Evolutionary conservation across 64 coral and sea anemone genomes (phyloP).

Genomic region (Acropora tenuis): DNA sequence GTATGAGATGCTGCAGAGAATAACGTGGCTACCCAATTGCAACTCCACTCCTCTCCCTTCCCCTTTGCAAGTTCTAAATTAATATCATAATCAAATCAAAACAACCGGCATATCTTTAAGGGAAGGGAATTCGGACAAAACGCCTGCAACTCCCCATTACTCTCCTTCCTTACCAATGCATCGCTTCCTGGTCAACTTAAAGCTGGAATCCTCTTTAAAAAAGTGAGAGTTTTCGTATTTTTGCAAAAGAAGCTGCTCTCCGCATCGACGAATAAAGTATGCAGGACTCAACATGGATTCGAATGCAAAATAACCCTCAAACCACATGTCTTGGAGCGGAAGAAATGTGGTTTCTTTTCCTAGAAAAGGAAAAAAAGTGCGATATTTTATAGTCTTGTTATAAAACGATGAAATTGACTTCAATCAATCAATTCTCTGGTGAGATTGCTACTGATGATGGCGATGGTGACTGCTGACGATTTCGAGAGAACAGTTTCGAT

Average conservation of each 20-base stretch:
- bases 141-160: no score
- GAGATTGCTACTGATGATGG: no score
- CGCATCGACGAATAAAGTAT: conserved; percentile 79
- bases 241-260: conserved; percentile 80
- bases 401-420: background rate
- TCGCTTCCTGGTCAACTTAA: conserved; percentile 78
- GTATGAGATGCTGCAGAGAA: no score
- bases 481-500: no score
- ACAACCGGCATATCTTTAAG: no score
- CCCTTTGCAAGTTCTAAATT: no score
- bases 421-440: no score
- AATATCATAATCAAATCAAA: no score
- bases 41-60: no score
- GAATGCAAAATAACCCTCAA: conserved; percentile 80
- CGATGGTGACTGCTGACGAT: no score
- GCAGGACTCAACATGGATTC: conserved; percentile 84
- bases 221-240: conserved; percentile 93
- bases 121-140: no score
- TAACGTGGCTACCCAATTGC: no score
- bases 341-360: conserved; percentile 89
- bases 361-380: conserved; percentile 11
- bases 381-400: background rate
- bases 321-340: conserved; percentile 95
- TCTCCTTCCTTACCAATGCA: conserved; percentile 67
- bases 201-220: conserved; percentile 94